A percentile compares a stretch with the other conserved stretches of the same genome.
Evolutionary conservation across 2,797 vertebrate genomes (phyloP).

Genomic region (Urophycis tenuis): DNA sequence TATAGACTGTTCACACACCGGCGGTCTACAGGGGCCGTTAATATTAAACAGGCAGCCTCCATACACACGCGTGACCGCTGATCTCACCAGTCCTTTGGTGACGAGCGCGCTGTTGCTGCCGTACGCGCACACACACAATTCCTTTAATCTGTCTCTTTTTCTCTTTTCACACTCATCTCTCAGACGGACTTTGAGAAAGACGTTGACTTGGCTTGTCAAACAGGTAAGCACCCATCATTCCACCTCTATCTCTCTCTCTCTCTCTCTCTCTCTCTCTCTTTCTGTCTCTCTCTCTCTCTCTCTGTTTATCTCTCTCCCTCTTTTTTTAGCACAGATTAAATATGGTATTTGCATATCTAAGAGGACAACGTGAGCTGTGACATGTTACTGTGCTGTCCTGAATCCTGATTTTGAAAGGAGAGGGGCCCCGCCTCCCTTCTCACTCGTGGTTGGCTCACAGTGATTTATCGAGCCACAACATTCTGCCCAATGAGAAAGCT

Average conservation of each 20-base stretch:
- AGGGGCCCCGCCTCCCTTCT: background rate
- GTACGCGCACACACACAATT: background rate
- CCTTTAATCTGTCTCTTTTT: background rate
- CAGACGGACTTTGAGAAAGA: conserved; percentile 14
- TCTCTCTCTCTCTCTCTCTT: too few relatives aligned
- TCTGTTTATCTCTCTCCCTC: background rate
- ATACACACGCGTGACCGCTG: background rate
- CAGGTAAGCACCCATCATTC: background rate
- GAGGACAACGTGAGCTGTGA: background rate
- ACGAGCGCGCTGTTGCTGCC: background rate
- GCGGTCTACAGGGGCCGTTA: background rate
- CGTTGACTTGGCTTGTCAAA: conserved; percentile 8
- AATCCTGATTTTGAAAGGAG: background rate
- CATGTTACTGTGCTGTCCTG: background rate
- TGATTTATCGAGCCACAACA: background rate
- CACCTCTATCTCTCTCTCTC: background rate
- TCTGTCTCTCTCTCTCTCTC: background rate
- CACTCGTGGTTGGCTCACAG: background rate
- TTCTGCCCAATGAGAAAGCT: background rate
- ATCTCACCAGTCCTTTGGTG: background rate
- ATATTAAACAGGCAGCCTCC: background rate
- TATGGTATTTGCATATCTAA: background rate
- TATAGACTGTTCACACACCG: background rate
- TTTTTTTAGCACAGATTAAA: background rate
- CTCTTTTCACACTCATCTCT: background rate